A percentile compares a stretch with the other conserved stretches of the same genome.
Conservation (phyloP, 2,797 vertebrate genomes). For the Ambastaia sidthimunki region DNA sequence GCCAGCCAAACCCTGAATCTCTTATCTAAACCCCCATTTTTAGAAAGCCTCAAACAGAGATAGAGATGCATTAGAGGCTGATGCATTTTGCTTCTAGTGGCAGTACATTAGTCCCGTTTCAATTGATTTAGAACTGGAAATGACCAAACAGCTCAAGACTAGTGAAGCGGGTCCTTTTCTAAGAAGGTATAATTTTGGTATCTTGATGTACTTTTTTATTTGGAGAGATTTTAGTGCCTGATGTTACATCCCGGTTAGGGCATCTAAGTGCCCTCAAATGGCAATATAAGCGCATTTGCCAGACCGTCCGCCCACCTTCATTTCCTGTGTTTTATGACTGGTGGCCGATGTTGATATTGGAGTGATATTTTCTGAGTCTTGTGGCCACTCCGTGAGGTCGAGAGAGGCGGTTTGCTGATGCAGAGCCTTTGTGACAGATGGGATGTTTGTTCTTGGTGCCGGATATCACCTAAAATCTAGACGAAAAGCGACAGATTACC, state of each 20-base stretch:
- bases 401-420: conserved; percentile 56
- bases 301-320: conserved; percentile 2
- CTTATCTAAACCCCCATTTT: neutral
- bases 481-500: conserved; percentile 64
- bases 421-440: conserved; percentile 63
- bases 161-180: neutral
- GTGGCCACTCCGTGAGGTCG: conserved; percentile 45
- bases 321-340: conserved; percentile 28
- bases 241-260: neutral
- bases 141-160: neutral
- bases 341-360: conserved; percentile 31
- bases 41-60: neutral
- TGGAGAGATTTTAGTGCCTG: conserved; percentile 5
- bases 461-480: conserved; percentile 64
- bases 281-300: conserved; percentile 8
- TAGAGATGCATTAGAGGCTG: neutral
- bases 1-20: neutral
- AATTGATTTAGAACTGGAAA: neutral
- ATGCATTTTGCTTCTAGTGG: neutral
- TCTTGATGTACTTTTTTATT: conserved; percentile 4
- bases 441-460: conserved; percentile 65
- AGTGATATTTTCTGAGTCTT: conserved; percentile 22
- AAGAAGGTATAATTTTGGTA: neutral
- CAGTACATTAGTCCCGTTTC: neutral
- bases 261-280: conserved; percentile 6